phyloP scores from a whole-genome alignment of 2,888 invertebrate genomes.

The Agrochola lychnidis region DNA sequence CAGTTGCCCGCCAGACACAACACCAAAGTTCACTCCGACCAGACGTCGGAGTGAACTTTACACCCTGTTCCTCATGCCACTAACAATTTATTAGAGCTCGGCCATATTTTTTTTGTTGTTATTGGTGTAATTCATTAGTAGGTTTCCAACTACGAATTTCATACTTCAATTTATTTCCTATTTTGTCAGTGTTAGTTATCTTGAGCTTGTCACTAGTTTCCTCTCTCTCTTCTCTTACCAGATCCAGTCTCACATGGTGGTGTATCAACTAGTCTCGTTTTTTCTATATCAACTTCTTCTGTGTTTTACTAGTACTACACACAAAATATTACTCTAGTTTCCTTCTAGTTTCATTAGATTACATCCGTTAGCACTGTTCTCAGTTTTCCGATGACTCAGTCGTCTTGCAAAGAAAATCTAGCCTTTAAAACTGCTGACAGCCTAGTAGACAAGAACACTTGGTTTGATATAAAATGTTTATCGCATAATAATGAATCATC shows the following conservation, averaged over 20 bases:
- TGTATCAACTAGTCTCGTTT: neutral
- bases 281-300: neutral
- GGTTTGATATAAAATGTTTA: constrained; percentile 26
- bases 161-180: neutral
- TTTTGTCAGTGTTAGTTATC: neutral
- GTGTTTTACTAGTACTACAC: neutral
- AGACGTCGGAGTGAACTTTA: too few relatives aligned
- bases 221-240: too few relatives aligned
- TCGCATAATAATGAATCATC: constrained; percentile 48
- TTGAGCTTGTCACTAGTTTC: neutral
- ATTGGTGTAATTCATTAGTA: neutral
- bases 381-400: constrained; percentile 18
- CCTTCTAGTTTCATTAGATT: neutral
- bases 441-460: constrained; percentile 10
- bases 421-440: neutral
- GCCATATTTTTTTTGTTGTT: neutral
- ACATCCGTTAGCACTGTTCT: neutral
- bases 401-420: neutral
- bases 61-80: too few relatives aligned
- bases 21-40: too few relatives aligned
- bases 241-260: neutral
- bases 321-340: neutral
- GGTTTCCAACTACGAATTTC: neutral
- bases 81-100: too few relatives aligned
- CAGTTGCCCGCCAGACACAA: too few relatives aligned